These are phyloP conservation scores for Drosophila macrothrix DNA, from an alignment of 2,888 invertebrate species.

Conservation along the genomic window DNA sequence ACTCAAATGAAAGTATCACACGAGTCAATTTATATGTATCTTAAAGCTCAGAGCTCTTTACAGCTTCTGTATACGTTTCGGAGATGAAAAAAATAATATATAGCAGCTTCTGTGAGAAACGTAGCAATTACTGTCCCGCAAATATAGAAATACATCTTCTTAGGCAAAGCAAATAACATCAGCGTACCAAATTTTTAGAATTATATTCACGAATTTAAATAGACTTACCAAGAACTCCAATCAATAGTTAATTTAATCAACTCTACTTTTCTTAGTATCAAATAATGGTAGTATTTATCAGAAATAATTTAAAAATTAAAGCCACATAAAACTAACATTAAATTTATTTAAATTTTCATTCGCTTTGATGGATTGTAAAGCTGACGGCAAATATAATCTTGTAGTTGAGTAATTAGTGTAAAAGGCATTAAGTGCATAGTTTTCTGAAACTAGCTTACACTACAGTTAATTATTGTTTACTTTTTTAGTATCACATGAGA, in stretches of 20 bases:
- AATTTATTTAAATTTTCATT: too few species aligned
- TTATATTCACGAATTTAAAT: neutral
- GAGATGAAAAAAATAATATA: neutral
- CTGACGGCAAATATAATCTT: neutral
- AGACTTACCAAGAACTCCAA: neutral
- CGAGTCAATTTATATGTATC: constrained; percentile 1
- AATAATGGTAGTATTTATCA: neutral
- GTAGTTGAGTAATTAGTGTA: neutral
- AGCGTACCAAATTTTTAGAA: neutral
- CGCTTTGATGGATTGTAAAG: neutral
- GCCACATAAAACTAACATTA: neutral
- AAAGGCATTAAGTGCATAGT: neutral
- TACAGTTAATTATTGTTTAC: neutral
- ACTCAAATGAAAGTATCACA: constrained; percentile 8
- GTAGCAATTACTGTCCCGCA: neutral
- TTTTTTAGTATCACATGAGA: neutral
- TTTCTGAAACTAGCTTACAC: neutral
- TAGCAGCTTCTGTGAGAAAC: neutral
- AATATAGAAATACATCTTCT: neutral
- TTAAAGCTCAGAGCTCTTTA: neutral
- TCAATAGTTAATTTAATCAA: neutral
- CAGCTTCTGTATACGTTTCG: neutral
- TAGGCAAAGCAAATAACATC: neutral
- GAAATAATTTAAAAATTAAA: neutral
- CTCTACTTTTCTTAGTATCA: neutral